Evolutionary conservation across 2,888 invertebrate species (phyloP).

Genomic region (Micropterix aruncella): DNA sequence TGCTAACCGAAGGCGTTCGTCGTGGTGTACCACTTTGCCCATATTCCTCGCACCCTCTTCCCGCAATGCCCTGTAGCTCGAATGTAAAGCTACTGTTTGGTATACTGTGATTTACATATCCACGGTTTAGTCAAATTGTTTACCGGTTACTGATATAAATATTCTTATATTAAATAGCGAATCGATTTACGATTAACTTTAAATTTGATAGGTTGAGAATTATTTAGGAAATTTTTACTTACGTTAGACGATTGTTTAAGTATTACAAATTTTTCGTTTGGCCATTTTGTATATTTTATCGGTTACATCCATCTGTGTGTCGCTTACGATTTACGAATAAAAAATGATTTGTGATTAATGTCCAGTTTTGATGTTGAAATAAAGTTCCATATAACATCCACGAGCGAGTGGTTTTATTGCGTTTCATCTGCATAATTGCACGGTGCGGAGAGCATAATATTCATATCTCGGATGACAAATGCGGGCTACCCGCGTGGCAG

Average conservation of each 20-base stretch:
- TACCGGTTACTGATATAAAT: neutral
- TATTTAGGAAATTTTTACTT: neutral
- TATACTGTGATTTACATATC: neutral
- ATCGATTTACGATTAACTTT: neutral
- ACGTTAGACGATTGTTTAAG: neutral
- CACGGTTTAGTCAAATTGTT: neutral
- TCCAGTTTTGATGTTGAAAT: neutral
- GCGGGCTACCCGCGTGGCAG: neutral
- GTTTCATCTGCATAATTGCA: neutral
- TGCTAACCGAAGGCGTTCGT: no score
- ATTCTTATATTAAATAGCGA: neutral
- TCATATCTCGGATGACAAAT: neutral
- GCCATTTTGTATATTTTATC: neutral
- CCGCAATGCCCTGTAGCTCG: no score
- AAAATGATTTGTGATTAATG: neutral
- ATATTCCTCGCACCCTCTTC: no score
- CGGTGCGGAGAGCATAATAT: neutral
- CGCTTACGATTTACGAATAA: neutral
- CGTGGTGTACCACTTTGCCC: no score
- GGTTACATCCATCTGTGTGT: neutral
- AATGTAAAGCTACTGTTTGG: no score
- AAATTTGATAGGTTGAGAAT: no score
- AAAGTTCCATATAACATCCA: neutral
- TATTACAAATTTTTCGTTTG: neutral
- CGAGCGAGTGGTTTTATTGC: neutral